Base-by-base conservation (phyloP, 2,797 vertebrate species). In the Dryobates pubescens region DNA sequence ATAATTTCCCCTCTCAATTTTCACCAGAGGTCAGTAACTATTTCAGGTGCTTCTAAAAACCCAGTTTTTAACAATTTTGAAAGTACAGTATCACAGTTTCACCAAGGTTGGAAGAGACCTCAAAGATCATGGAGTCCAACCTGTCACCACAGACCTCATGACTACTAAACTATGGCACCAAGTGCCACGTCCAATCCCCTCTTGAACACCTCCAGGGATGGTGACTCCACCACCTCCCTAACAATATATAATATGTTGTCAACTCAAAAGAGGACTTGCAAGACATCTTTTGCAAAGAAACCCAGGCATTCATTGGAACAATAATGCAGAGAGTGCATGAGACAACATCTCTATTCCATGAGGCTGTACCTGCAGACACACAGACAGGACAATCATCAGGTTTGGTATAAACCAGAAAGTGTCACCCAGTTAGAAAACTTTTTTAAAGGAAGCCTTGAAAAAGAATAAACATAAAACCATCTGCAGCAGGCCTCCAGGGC, bases 401-500 rank as follows among this genome's bases (percentile, higher is more conserved):
- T 71, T 78, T 76, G 13, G 8, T 73, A 67, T 61, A 79, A 86
- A 77, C 51, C 26, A 81, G 30, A 67, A 93, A 71, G 64, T 24
- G 41, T 61, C 54, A 82, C 14, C 7, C 27, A 64, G 45, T 82
- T 81, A 83, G 75, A 76, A 95, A 95, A 89, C 65, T 84, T 91
- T 53, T 75, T 61, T 72, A 85, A 87, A 78, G 76, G 74, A 64
- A 43, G 15, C 61, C 49, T 73, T 73, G 34, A 47, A 88, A 88
- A 87, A 75, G 69, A 82, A 89, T 65, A 93, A 92, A 85, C 41
- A 83, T 78, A 79, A 89, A 95, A 59, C 63, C 27, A 63, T 81
- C 77, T 86, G 38, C 83, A 90, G 41, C 47, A 95, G 81, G 72
- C 76, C 82, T 83, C 62, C 56, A 59, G 58, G 72, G 79, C 79